A percentile compares a stretch with the other conserved stretches of the same genome.
Evolutionary conservation across 2,113 vertebrate species (phyloP).

Genomic region (Electrona antarctica): DNA sequence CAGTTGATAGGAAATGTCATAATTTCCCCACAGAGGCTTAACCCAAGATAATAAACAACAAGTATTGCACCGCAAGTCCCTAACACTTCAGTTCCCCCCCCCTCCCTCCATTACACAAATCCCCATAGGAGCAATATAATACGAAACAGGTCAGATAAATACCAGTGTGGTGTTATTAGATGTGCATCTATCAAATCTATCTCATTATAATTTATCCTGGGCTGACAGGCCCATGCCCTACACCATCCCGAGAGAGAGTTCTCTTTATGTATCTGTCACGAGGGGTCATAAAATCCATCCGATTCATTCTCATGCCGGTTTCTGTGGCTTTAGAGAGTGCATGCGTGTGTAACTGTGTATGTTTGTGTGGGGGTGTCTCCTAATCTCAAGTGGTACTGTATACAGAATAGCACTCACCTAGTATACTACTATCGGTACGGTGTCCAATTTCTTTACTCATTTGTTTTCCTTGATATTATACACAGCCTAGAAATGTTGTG

Average conservation of each 20-base stretch:
- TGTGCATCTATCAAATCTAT: conserved; percentile 26
- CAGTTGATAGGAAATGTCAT: conserved; percentile 1
- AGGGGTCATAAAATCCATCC: conserved; percentile 45
- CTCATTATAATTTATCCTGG: conserved; percentile 42
- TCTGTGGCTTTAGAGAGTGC: conserved; percentile 7
- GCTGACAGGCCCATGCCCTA: conserved; percentile 28
- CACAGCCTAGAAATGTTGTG: not conserved
- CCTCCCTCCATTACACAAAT: not conserved
- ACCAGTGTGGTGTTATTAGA: conserved; percentile 6
- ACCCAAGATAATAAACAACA: conserved; percentile 20
- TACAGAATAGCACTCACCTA: not conserved
- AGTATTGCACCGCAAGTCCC: conserved; percentile 15
- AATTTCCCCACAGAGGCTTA: conserved; percentile 2
- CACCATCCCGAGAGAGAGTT: conserved; percentile 19
- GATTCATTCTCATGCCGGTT: conserved; percentile 42
- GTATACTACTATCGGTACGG: not conserved
- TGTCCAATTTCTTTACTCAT: conserved; percentile 30
- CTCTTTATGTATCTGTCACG: conserved; percentile 45
- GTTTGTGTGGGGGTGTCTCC: not conserved
- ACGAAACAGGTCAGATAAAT: conserved; percentile 23
- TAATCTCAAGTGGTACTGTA: not conserved
- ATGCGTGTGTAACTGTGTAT: not conserved
- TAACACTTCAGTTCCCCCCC: not conserved
- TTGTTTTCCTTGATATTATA: not conserved
- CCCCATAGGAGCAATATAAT: conserved; percentile 11